Percentiles rank a stretch among this genome's conserved stretches.
These are phyloP conservation scores for Otus sunia DNA, from an alignment of 2,113 vertebrate genomes.

Conservation along the genomic window DNA sequence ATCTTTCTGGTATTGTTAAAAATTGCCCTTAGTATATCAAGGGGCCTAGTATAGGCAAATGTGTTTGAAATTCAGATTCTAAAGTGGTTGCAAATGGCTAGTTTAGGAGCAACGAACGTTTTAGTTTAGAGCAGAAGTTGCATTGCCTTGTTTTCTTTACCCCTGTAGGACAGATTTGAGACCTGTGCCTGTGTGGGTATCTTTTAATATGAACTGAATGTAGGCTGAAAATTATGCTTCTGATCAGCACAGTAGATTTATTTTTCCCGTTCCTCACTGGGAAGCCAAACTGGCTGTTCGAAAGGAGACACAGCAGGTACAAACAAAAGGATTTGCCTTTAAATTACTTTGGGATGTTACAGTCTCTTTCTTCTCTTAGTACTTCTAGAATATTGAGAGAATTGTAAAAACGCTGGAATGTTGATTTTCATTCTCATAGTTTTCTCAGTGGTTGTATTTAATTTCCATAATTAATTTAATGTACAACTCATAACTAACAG, in stretches of 20 bases:
- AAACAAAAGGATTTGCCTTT: neutral
- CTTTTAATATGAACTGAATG: constrained; percentile 50
- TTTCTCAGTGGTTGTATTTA: neutral
- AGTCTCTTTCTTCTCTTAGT: neutral
- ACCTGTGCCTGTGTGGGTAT: constrained; percentile 1
- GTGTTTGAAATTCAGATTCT: constrained; percentile 4
- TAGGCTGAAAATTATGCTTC: constrained; percentile 34
- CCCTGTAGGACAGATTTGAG: neutral
- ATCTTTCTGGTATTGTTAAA: neutral
- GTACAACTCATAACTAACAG: neutral
- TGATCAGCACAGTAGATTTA: constrained; percentile 9
- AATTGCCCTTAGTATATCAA: neutral
- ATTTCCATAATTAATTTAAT: neutral
- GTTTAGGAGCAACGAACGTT: constrained; percentile 45
- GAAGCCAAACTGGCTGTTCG: neutral
- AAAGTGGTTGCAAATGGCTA: neutral
- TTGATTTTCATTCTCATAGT: neutral
- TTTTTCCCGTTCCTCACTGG: constrained; percentile 20
- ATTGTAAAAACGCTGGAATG: neutral
- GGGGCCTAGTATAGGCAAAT: neutral
- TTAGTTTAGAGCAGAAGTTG: constrained; percentile 1
- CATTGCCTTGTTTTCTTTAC: constrained; percentile 50
- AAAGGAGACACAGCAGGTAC: neutral
- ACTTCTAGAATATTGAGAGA: neutral
- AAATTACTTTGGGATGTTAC: constrained; percentile 10